phyloP scores from a whole-genome alignment of 2,113 vertebrate genomes.

The Malaclemys terrapin region DNA sequence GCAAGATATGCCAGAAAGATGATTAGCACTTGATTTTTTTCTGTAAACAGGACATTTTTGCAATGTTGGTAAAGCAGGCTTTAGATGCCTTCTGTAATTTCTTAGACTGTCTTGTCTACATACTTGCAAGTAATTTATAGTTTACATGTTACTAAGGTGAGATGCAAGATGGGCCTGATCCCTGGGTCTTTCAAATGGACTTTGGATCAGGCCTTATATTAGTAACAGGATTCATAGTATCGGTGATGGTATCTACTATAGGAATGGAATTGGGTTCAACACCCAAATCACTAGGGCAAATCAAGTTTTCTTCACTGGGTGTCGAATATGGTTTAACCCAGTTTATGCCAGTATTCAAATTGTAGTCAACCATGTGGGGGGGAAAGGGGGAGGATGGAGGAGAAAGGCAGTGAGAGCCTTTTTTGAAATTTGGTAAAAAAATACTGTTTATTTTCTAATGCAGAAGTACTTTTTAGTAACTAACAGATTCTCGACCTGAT shows the following conservation, averaged over 20 bases:
- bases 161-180: background rate
- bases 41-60: background rate
- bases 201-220: background rate
- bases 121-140: background rate
- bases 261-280: background rate
- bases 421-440: background rate
- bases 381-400: fast-evolving
- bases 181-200: background rate
- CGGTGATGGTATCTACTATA: background rate
- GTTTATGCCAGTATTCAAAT: background rate
- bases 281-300: background rate
- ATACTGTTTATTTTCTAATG: background rate
- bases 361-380: background rate
- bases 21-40: background rate
- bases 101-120: background rate
- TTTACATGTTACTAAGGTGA: background rate
- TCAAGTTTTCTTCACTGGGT: background rate
- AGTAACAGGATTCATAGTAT: background rate
- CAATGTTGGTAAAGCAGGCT: background rate
- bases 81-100: background rate
- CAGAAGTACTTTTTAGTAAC: background rate
- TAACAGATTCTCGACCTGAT: background rate
- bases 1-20: background rate
- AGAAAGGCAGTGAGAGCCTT: background rate
- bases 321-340: no score